Base-by-base conservation (phyloP, 2,888 invertebrate species). In the Uloborus plumipes region DNA sequence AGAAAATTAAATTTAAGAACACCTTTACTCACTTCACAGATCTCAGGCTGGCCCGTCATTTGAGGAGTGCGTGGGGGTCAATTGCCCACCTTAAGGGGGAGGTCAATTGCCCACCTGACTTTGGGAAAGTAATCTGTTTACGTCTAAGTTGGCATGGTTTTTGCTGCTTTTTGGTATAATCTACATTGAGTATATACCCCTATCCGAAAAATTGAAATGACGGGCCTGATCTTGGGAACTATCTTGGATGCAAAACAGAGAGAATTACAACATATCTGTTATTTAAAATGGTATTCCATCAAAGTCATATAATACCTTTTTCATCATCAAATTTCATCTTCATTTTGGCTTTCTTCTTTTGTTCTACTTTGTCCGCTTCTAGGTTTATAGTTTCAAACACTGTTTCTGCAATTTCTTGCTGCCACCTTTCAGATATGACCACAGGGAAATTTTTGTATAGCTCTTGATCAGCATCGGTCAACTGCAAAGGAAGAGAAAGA, bases 371-470 rank as follows among this genome's bases (percentile, higher is more conserved):
- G 90, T 99, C 99, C 0, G 99, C 96, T 91, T 99, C 99, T 87
- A 93, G 93, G 90, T 99, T 99, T 88, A 99, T 96, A 70, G 97
- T 96, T 89, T 98, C 98, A 90, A 98, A 99, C 82, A 99, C 98
- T 0, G 98, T 99, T 91, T 99, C 98, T 1, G 99, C 95, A 14
- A 99, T 97, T 91, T 99, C 99, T 85, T 95, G 94, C 90, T 99
- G 99, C 99, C 99, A 99, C 90, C 99, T 93, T 90, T 99, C 99
- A 0, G 99, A 99, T 89, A 99, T 98, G 85, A 98, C 97, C 87
- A 99, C 92, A 75, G 99, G 97, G 91, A 99, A 99, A 90, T 99
- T 97, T 90, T 97, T 97, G 91, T 99, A 99, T 86, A 99, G 92
- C 88, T 98, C 99, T 90, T 98, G 98, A 91, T 99, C 99, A 2